Evolutionary conservation across 1,140 invertebrate genomes (phyloP).

Genomic region (Heliconius nattereri): DNA sequence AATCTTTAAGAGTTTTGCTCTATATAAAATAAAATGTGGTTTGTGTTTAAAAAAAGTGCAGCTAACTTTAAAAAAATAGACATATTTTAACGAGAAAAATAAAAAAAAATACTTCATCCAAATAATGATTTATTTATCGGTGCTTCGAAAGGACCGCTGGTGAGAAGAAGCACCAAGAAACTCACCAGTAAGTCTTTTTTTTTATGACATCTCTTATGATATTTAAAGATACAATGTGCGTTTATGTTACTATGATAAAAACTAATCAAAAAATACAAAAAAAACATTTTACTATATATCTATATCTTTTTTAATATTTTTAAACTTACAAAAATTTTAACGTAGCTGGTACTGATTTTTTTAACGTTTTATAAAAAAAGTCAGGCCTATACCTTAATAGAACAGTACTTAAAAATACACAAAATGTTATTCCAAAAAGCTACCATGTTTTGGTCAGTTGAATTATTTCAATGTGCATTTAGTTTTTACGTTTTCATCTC

Average conservation of each 20-base stretch:
- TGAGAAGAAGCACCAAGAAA: slow-evolving; percentile 27
- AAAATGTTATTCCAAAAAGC: too few species aligned
- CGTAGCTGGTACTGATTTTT: too few species aligned
- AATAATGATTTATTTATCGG: background rate
- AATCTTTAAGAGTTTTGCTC: too few species aligned
- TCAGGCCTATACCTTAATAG: background rate
- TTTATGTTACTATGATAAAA: background rate
- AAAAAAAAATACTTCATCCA: background rate
- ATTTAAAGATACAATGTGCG: background rate
- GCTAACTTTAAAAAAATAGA: too few species aligned
- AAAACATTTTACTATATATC: background rate
- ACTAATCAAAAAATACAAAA: background rate
- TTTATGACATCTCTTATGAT: background rate
- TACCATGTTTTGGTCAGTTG: too few species aligned
- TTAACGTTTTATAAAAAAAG: too few species aligned
- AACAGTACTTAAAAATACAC: background rate
- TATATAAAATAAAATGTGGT: too few species aligned
- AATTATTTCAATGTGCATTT: too few species aligned
- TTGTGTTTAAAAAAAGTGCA: too few species aligned
- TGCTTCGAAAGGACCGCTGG: slow-evolving; percentile 16
- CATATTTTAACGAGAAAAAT: background rate
- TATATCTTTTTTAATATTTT: too few species aligned
- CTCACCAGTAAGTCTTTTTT: slow-evolving; percentile 22
- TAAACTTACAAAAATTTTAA: too few species aligned
- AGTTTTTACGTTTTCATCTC: too few species aligned